These are phyloP conservation scores for Monopterus albus DNA, from an alignment of 2,113 vertebrate species.

Conservation along the genomic window DNA sequence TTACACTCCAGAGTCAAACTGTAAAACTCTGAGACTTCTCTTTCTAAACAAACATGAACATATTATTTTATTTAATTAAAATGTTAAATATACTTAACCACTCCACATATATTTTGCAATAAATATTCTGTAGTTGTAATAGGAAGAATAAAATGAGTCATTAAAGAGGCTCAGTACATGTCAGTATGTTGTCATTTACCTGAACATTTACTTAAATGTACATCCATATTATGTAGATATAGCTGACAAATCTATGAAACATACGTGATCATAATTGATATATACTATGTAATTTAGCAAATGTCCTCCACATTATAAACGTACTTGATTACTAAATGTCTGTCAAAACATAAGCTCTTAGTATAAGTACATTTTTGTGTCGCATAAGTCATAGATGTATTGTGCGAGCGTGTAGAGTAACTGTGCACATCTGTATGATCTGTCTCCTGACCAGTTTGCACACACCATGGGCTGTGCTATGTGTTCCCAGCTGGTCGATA, in stretches of 20 bases:
- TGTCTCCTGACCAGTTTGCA: background rate
- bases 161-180: no score
- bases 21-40: background rate
- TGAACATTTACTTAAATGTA: no score
- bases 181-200: no score
- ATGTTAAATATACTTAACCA: no score
- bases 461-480: slow-evolving; percentile 71
- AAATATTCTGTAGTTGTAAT: no score
- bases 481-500: slow-evolving; percentile 78
- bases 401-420: background rate
- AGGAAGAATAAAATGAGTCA: no score
- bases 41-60: background rate
- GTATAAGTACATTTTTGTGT: no score
- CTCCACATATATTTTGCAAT: background rate
- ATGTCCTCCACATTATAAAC: background rate
- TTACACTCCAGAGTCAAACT: background rate
- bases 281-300: background rate
- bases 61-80: background rate
- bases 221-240: no score
- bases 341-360: no score
- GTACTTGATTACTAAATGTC: no score
- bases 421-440: slow-evolving; percentile 15
- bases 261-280: background rate
- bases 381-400: no score
- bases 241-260: background rate